phyloP scores from a whole-genome alignment of 2,797 vertebrate species.

The Anguilla marmorata region DNA sequence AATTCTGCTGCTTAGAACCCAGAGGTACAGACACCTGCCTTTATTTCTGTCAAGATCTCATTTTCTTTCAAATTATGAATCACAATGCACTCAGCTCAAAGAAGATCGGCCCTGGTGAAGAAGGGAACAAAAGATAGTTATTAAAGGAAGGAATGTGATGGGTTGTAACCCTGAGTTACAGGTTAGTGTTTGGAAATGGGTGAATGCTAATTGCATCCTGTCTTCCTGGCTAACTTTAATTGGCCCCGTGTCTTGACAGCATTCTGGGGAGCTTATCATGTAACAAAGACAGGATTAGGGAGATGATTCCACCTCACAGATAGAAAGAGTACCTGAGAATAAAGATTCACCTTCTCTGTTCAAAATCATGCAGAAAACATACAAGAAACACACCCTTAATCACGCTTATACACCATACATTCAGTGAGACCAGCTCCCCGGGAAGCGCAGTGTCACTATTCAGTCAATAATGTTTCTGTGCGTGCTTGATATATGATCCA shows the following conservation, averaged over 20 bases:
- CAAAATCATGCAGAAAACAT: background rate
- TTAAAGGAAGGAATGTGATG: slow-evolving; percentile 8
- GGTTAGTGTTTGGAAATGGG: background rate
- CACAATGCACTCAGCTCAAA: background rate
- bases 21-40: background rate
- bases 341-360: background rate
- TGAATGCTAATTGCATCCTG: slow-evolving; percentile 8
- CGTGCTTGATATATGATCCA: no score
- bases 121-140: slow-evolving; percentile 19
- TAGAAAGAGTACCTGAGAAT: background rate
- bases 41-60: slow-evolving; percentile 16
- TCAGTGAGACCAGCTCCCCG: background rate
- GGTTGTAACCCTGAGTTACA: background rate
- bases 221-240: background rate
- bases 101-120: slow-evolving; percentile 16
- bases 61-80: slow-evolving; percentile 24
- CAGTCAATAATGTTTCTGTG: background rate
- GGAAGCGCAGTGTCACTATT: background rate
- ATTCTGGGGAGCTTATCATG: background rate
- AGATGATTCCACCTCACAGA: background rate
- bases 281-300: background rate
- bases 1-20: background rate
- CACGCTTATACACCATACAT: background rate
- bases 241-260: background rate
- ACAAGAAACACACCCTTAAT: background rate